A percentile compares a stretch with the other conserved stretches of the same genome.
These are phyloP conservation scores for Telmatochromis brachygnathus DNA, from an alignment of 2,113 vertebrate species.

Conservation along the genomic window DNA sequence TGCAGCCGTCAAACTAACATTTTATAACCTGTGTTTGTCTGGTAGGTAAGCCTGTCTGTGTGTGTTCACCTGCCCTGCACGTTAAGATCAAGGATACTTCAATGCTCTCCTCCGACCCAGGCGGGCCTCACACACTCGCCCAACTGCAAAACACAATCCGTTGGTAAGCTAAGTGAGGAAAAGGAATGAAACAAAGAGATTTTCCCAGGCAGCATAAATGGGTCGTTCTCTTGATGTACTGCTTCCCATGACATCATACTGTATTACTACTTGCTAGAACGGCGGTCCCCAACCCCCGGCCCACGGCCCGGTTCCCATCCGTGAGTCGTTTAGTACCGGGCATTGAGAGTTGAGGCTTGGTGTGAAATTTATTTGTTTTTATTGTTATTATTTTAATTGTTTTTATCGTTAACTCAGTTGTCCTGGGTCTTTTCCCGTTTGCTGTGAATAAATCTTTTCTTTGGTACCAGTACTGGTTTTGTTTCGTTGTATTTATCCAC, in stretches of 20 bases:
- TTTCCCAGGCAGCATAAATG: neutral
- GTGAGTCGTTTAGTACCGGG: accelerated
- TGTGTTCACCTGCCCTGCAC: neutral
- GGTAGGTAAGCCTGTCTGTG: neutral
- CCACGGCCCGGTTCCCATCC: neutral
- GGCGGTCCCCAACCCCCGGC: neutral
- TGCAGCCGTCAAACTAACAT: neutral
- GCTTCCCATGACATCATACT: neutral
- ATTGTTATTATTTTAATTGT: neutral
- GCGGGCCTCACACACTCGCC: accelerated
- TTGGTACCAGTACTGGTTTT: neutral
- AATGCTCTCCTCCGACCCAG: neutral
- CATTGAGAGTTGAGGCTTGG: accelerated
- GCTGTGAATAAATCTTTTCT: neutral
- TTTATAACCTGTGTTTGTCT: neutral
- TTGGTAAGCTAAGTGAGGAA: neutral
- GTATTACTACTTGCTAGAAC: neutral
- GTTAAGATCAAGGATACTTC: neutral
- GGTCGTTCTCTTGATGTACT: neutral
- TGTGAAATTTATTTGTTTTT: neutral
- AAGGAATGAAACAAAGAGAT: neutral
- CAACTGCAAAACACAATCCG: neutral
- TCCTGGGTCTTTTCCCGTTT: accelerated
- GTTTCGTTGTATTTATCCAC: neutral
- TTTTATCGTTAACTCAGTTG: neutral